Conservation (phyloP, 2,888 invertebrate species). For the Polyploca ridens region DNA sequence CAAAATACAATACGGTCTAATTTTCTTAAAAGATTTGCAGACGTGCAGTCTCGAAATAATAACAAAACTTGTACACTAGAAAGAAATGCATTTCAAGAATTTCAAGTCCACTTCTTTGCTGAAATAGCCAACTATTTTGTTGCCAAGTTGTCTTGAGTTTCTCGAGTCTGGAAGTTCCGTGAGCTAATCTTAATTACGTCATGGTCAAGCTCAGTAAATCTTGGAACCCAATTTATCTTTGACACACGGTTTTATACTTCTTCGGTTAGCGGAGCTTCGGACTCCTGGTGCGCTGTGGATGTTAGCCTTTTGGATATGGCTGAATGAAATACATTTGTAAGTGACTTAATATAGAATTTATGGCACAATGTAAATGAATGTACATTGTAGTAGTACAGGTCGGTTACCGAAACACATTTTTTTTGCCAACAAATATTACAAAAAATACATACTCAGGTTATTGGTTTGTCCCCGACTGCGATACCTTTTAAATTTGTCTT, state of each 20-base stretch:
- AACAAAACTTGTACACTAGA: neutral
- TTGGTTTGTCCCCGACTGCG: no score
- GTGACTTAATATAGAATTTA: no score
- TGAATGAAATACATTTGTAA: no score
- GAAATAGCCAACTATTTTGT: neutral
- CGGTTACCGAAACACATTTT: no score
- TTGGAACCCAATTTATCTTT: conserved; percentile 64
- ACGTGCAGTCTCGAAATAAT: no score
- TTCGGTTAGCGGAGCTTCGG: conserved; percentile 39
- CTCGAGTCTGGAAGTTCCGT: conserved; percentile 17
- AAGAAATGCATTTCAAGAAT: neutral
- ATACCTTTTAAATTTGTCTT: no score
- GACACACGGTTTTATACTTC: conserved; percentile 52
- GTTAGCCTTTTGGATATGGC: conserved; percentile 19
- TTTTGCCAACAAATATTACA: no score
- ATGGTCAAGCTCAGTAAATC: conserved; percentile 59
- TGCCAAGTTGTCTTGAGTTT: neutral
- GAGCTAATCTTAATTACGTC: conserved; percentile 58
- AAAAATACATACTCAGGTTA: no score
- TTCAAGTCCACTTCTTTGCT: neutral
- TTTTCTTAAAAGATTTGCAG: no score
- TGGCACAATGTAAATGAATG: no score
- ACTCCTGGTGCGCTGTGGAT: conserved; percentile 25
- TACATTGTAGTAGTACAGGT: no score
- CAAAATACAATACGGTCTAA: no score